A percentile compares a stretch with the other conserved stretches of the same genome.
Evolutionary conservation across 2,113 vertebrate species (phyloP).

Genomic region (Mionectes macconnelli): DNA sequence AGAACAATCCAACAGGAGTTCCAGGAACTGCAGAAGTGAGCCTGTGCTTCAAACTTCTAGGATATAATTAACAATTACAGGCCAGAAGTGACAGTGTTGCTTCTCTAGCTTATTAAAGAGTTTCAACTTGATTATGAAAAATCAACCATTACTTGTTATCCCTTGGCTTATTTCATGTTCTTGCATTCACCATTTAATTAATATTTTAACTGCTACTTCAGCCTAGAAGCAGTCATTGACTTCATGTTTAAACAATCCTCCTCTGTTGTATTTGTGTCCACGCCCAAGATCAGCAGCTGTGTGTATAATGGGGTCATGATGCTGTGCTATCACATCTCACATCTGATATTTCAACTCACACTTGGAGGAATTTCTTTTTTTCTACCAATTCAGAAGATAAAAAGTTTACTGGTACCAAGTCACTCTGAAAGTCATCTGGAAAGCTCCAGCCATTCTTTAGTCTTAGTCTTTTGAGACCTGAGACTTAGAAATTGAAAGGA

Average conservation of each 20-base stretch:
- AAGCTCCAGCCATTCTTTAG: background rate
- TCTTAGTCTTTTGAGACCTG: background rate
- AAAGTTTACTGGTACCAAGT: background rate
- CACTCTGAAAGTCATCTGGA: background rate
- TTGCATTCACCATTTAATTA: background rate
- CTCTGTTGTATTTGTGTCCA: background rate
- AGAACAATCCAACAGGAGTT: background rate
- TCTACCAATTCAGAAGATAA: background rate
- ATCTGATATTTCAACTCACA: background rate
- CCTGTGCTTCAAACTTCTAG: background rate
- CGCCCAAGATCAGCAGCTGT: background rate
- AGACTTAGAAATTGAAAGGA: background rate
- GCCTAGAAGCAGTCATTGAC: background rate
- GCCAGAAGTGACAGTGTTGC: background rate
- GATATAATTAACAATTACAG: background rate
- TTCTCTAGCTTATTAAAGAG: background rate
- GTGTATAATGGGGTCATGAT: fast-evolving
- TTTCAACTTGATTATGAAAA: background rate
- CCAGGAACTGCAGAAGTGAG: background rate
- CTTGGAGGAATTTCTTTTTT: background rate
- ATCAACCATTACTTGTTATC: background rate
- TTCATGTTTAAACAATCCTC: background rate
- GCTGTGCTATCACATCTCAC: background rate
- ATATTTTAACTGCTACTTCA: background rate
- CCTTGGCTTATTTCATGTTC: background rate